phyloP scores from a whole-genome alignment of 2,113 vertebrate species.

The Polypterus bichir region DNA sequence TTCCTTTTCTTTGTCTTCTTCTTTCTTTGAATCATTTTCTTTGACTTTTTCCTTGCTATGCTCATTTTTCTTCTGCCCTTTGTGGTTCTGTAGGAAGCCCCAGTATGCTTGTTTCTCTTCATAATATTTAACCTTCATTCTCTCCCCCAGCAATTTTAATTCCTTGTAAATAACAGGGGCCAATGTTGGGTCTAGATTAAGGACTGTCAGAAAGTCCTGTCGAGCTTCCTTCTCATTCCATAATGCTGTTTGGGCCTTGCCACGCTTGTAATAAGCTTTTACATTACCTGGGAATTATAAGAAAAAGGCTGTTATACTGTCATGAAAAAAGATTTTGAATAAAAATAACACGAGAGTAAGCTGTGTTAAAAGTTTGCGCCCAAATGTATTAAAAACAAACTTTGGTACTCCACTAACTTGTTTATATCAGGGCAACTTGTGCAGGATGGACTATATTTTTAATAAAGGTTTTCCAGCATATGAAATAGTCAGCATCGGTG shows the following conservation, averaged over 20 bases:
- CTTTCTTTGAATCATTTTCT: background rate
- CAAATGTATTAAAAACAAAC: too few relatives aligned
- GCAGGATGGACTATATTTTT: too few relatives aligned
- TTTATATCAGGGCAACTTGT: too few relatives aligned
- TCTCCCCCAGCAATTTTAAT: constrained; percentile 52
- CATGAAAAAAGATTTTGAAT: background rate
- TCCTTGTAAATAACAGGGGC: constrained; percentile 42
- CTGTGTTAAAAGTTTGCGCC: too few relatives aligned
- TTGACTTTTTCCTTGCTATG: background rate
- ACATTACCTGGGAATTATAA: constrained; percentile 49
- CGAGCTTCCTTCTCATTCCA: constrained; percentile 65
- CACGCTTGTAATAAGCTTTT: constrained; percentile 73
- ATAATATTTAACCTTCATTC: constrained; percentile 65
- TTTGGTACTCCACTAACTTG: too few relatives aligned
- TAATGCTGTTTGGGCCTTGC: constrained; percentile 61
- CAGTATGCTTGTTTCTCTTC: constrained; percentile 65
- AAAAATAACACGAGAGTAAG: too few relatives aligned
- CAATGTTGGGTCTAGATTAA: constrained; percentile 52
- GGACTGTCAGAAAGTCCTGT: constrained; percentile 52
- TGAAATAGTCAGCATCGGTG: too few relatives aligned
- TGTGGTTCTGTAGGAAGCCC: constrained; percentile 47
- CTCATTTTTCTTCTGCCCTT: background rate
- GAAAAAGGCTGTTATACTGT: constrained; percentile 8
- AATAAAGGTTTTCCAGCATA: too few relatives aligned
- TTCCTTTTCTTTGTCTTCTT: background rate